Evolutionary conservation across 2,888 invertebrate genomes (phyloP).

Genomic region (Tenthredo notha): DNA sequence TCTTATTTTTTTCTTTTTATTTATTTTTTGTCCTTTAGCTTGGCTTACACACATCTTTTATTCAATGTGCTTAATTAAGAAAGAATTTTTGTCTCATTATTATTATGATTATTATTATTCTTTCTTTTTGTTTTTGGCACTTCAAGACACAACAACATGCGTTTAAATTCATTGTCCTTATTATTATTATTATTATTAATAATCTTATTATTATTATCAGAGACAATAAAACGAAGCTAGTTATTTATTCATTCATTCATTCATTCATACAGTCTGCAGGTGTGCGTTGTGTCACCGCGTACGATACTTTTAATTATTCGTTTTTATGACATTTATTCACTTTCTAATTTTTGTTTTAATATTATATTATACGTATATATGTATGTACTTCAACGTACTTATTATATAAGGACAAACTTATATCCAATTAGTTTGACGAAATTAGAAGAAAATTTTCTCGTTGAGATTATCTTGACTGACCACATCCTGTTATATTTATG

Average conservation of each 20-base stretch:
- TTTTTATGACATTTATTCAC: neutral
- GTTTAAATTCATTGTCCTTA: conserved; percentile 14
- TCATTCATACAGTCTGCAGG: neutral
- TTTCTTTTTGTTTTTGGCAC: neutral
- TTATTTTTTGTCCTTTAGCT: neutral
- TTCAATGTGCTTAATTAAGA: neutral
- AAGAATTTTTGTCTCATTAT: neutral
- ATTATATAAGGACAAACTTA: neutral
- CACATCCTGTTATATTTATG: neutral
- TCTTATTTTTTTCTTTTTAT: neutral
- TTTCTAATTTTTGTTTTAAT: neutral
- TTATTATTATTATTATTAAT: neutral
- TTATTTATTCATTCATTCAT: conserved; percentile 28
- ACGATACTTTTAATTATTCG: neutral
- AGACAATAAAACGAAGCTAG: neutral
- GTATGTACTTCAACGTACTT: neutral
- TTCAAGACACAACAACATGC: neutral
- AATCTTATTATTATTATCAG: neutral
- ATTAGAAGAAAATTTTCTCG: neutral
- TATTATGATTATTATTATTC: neutral
- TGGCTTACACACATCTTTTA: neutral
- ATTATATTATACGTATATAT: neutral
- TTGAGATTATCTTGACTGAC: neutral
- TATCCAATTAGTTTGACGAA: neutral
- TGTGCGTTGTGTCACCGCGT: neutral